These are phyloP conservation scores for Picus viridis DNA, from an alignment of 2,797 vertebrate species.

Conservation along the genomic window DNA sequence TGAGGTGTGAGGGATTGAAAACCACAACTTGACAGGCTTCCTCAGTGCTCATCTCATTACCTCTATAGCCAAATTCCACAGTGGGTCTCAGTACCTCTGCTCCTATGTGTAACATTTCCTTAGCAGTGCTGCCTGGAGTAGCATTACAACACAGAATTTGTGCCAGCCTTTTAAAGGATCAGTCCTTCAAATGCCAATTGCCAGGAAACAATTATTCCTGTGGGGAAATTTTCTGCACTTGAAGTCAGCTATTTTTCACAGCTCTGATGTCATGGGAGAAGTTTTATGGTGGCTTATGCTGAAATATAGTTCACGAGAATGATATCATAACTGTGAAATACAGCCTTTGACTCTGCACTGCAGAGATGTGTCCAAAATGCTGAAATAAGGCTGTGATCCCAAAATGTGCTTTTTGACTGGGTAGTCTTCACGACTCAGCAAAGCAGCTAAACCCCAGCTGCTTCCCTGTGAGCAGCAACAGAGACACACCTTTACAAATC, in stretches of 20 bases:
- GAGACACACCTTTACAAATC: not conserved
- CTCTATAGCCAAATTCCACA: constrained; percentile 27
- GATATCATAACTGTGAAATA: constrained; percentile 69
- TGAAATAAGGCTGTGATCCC: constrained; percentile 22
- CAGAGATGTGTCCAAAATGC: constrained; percentile 39
- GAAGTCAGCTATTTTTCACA: constrained; percentile 67
- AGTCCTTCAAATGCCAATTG: constrained; percentile 69
- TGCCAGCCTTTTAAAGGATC: constrained; percentile 69
- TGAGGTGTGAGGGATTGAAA: constrained; percentile 20
- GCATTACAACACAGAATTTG: constrained; percentile 23
- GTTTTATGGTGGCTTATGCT: constrained; percentile 48
- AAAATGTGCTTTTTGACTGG: not conserved
- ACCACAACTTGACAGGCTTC: constrained; percentile 39
- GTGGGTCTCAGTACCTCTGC: constrained; percentile 6
- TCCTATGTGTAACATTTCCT: not conserved
- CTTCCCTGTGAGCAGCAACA: not conserved
- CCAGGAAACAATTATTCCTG: constrained; percentile 75
- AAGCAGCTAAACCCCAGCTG: not conserved
- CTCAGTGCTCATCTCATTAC: constrained; percentile 3
- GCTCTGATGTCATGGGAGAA: constrained; percentile 65
- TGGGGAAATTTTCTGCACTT: constrained; percentile 67
- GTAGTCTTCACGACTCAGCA: not conserved
- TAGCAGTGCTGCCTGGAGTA: constrained; percentile 19
- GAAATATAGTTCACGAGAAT: constrained; percentile 61
- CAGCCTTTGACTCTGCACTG: constrained; percentile 42